Base-by-base conservation (phyloP, 2,888 invertebrate genomes). In the Ichneumoninae sp. region DNA sequence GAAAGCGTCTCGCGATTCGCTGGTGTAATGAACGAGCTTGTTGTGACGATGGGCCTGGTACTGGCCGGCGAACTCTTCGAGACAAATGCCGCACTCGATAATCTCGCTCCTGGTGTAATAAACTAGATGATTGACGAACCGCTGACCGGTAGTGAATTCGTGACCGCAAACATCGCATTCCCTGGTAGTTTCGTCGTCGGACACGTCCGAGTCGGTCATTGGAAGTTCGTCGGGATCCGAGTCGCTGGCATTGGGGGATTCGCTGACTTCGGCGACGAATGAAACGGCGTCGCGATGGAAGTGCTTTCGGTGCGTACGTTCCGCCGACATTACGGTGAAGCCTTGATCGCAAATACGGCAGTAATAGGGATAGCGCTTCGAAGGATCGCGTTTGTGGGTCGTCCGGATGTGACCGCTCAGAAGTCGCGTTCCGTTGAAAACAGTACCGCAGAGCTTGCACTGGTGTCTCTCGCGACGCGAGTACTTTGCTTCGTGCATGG, bases 281-380 rank as follows among this genome's bases (percentile, higher is more conserved):
- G 83, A 40, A 10, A 40, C 40, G 10, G 10, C 30, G 8, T 76
- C 50, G 5, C 36, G 8, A 22, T 91, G 91, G 16, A 89, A 83
- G n/a, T 91, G 91, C 40, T 87, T 78, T 19, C 86, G 88, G 75
- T 91, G 91, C 7, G 87, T 76, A 1, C 85, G 86, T 8, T 88
- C 74, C 22, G 57, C 73, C 0, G 33, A 3, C 19, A 81, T 85
- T 10, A 76, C 80, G 0, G 5, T 1, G 30, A 91, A 91, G 0
- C 88, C 88, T 75, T 91, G 90, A 19, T 89, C 82, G 47, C 91
- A 91, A 19, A 89, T 86, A 4, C 75, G 52, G 33, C 91, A 91
- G 47, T 85, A 83, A 0, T 77, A 75, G 4, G 4, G 77, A 19
- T 77, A 87, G 0, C 3, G 26, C 0, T 30, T 0, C 2, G 19